Conservation (phyloP, 2,888 invertebrate species). For the Torymus tubicola region DNA sequence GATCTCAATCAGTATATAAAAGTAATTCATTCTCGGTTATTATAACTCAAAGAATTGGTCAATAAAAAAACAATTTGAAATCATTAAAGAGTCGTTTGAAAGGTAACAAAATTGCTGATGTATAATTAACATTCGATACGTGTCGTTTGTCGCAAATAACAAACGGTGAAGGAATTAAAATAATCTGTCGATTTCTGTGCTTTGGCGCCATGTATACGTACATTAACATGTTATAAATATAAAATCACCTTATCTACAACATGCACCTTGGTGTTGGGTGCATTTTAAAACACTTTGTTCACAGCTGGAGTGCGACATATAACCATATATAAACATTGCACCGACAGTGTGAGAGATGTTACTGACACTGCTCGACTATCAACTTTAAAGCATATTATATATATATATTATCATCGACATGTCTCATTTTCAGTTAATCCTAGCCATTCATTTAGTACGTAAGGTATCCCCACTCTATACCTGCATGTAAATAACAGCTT, state of each 20-base stretch:
- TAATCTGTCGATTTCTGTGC: slow-evolving; percentile 56
- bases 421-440: slow-evolving; percentile 66
- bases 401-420: slow-evolving; percentile 62
- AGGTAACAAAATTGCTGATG: too few species aligned
- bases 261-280: slow-evolving; percentile 70
- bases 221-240: slow-evolving; percentile 31
- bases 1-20: too few species aligned
- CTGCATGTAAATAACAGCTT: slow-evolving; percentile 64
- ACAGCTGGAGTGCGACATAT: slow-evolving; percentile 72
- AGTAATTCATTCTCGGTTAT: too few species aligned
- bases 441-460: slow-evolving; percentile 67
- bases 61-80: too few species aligned
- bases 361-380: slow-evolving; percentile 36
- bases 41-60: too few species aligned
- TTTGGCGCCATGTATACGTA: slow-evolving; percentile 62
- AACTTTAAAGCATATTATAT: slow-evolving; percentile 4
- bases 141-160: background rate
- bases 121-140: too few species aligned
- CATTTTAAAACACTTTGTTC: slow-evolving; percentile 72
- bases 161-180: background rate
- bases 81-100: too few species aligned
- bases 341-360: slow-evolving; percentile 66
- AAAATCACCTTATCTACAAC: slow-evolving; percentile 38
- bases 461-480: slow-evolving; percentile 61
- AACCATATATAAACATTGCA: slow-evolving; percentile 64